Base-by-base conservation (phyloP, 2,888 invertebrate genomes). In the Antheraea assamensis region DNA sequence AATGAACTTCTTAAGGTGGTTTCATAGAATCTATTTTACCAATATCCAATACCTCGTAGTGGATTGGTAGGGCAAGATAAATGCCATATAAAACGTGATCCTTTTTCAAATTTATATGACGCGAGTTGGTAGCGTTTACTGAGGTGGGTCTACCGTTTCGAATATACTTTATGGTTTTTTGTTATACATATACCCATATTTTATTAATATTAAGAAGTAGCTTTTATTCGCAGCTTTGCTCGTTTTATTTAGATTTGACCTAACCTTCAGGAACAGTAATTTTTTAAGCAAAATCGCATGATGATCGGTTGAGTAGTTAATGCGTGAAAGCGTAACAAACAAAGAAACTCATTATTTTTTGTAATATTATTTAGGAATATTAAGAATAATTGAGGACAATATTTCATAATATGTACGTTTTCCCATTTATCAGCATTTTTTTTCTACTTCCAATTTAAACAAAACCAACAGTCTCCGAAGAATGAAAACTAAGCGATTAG, bases 21-120 rank as follows among this genome's bases (percentile, higher is more conserved):
- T 76, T 80, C 77, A 75, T 78, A 78, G 80, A 79, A 80, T 79
- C 76, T 75, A 77, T 78, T 75, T 76, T 78, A 73, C 74, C 79
- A 76, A 78, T 79, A 81, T 78, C 77, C 77, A 80, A 76, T 76
- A 75, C 77, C 78, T 72, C 78, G 76, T 74, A 74, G 71, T 76
- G 77, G 77, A 77, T 78, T 76, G 75, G 76, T 70, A 75, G 73
- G 74, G 73, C 68, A 75, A 80, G 78, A 81, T 78, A 80, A 78
- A 79, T 81, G 78, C 79, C 78, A 75, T 76, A 80, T 76, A 78
- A 76, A 78, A 80, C 82, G 81, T 82, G 79, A 81, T 78, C 81
- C 81, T 79, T 80, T 80, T 80, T 77, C 74, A 75, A 82, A 82
- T 79, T 79, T 81, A 82, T 81, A 78, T 79, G 78, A 79, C 13